Evolutionary conservation across 1,140 invertebrate species (phyloP), one percentile per base, ranked within the genome.

Genomic region (Lepidurus apus): DNA sequence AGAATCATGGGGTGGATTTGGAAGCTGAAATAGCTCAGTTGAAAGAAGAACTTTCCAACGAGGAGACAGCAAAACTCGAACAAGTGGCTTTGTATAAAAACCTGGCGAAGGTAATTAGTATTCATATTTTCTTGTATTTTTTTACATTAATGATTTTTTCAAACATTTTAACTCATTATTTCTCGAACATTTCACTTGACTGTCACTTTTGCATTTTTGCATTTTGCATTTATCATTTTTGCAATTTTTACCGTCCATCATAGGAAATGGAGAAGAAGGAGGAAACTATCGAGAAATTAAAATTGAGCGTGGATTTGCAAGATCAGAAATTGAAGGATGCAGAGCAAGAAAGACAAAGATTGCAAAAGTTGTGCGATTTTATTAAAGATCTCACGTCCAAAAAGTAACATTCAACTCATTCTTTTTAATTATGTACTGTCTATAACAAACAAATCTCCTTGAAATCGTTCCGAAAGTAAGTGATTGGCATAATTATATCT

Each of bases 321-420:
- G 53, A 65, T 1, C 17, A 9, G 7, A 65, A 65, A 21, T 17
- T 65, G 13, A 65, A 65, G 8, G 53, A 65, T 7, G 17, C 53
- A 17, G 53, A 65, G 21, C 17, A 21, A n/a, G 53, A 65, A 65
- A 21, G 17, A n/a, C 53, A 65, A 65, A 65, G 53, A 65, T 4
- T 65, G 53, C 53, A 65, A 17, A 65, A 65, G 21, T n/a, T 65
- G 21, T 65, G 53, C 53, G 53, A 65, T 65, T 65, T 65, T 65
- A 65, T 65, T 21, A 65, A 65, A 65, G 53, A 65, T 21, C 21
- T 65, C 17, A 21, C 53, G 7, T 65, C 53, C 17, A 65, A 65
- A 65, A 65, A 65, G 53, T 65, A 65, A 65, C 53, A 17, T 65
- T 21, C 13, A 34, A 3, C 34, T 34, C 34, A 34, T 34, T 34